These are phyloP conservation scores for Leptodactylus fuscus DNA, from an alignment of 2,113 vertebrate genomes.

Conservation along the genomic window DNA sequence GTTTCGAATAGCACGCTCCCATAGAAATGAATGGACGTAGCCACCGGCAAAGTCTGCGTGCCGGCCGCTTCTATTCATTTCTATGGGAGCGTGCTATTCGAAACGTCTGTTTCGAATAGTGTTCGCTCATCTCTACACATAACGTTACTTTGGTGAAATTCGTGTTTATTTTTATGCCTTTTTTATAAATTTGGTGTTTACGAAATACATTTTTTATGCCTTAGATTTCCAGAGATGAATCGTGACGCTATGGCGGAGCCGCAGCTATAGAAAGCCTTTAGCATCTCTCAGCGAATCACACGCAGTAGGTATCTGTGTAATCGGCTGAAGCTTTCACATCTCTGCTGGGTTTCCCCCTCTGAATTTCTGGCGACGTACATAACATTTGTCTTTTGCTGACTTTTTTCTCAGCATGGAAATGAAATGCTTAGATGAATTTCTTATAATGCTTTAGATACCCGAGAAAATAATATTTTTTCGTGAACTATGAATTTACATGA, in stretches of 20 bases:
- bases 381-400: neutral
- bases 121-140: too few relatives aligned
- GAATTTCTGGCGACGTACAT: neutral
- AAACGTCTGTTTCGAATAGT: too few relatives aligned
- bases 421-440: neutral
- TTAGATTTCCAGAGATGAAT: neutral
- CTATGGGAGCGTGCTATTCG: too few relatives aligned
- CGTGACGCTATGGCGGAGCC: accelerated
- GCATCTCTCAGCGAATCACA: neutral
- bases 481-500: neutral
- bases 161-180: too few relatives aligned
- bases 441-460: neutral
- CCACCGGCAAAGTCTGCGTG: too few relatives aligned
- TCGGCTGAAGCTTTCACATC: neutral
- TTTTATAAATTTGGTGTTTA: neutral
- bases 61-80: too few relatives aligned
- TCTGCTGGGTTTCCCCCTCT: neutral
- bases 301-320: neutral
- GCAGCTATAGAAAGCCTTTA: too few relatives aligned
- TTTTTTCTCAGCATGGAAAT: neutral
- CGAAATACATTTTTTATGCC: neutral
- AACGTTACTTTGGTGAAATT: too few relatives aligned
- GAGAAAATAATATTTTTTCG: neutral
- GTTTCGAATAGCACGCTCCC: too few relatives aligned
- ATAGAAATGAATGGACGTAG: too few relatives aligned